A percentile compares a stretch with the other conserved stretches of the same genome.
These are phyloP conservation scores for Psittacula derbiana DNA, from an alignment of 2,797 vertebrate genomes.

Conservation along the genomic window DNA sequence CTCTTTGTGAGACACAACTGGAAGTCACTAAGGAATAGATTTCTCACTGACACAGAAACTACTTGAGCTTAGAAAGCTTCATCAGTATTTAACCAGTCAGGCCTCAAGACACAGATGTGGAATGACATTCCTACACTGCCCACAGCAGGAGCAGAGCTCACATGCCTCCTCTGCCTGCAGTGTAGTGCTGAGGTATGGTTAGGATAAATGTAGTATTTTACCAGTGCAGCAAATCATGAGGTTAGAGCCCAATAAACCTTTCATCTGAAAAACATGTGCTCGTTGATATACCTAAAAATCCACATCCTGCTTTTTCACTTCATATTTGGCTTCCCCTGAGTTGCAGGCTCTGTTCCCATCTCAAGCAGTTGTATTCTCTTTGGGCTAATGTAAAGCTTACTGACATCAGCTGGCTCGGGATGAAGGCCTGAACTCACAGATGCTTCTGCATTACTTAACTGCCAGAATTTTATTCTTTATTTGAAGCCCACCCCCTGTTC, in stretches of 20 bases:
- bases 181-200: not conserved
- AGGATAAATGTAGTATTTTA: not conserved
- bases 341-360: not conserved
- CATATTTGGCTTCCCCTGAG: not conserved
- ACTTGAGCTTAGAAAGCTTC: not conserved
- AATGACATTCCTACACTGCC: fast-evolving
- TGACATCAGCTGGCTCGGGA: not conserved
- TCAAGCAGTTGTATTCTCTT: not conserved
- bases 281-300: not conserved
- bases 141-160: not conserved
- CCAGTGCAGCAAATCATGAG: not conserved
- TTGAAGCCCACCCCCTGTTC: not conserved
- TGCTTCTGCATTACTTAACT: not conserved
- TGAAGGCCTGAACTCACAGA: not conserved
- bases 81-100: not conserved
- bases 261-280: not conserved
- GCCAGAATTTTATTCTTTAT: not conserved
- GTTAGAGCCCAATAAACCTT: fast-evolving
- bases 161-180: not conserved
- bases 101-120: fast-evolving
- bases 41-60: not conserved
- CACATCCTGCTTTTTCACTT: not conserved
- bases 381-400: not conserved
- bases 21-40: not conserved
- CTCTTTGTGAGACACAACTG: not conserved